A percentile compares a stretch with the other conserved stretches of the same genome.
These are phyloP conservation scores for Pituophis catenifer DNA, from an alignment of 2,113 vertebrate genomes.

Conservation along the genomic window DNA sequence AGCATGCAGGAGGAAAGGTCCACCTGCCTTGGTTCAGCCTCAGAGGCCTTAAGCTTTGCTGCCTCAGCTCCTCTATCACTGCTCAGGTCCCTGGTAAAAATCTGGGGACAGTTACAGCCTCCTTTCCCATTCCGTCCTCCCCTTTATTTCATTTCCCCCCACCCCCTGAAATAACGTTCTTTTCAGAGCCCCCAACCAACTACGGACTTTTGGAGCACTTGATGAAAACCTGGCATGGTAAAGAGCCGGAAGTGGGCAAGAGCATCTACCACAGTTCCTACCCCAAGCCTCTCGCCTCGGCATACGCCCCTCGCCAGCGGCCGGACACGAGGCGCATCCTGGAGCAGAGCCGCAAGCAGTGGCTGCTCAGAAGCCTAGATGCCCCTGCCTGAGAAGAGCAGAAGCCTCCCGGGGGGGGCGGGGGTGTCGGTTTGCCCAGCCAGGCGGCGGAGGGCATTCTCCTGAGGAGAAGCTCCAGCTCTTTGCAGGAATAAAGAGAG, in stretches of 20 bases:
- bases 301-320: slow-evolving; percentile 25
- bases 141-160: background rate
- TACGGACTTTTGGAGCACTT: slow-evolving; percentile 65
- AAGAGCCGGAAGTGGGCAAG: background rate
- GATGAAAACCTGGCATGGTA: slow-evolving; percentile 43
- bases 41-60: background rate
- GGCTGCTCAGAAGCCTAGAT: background rate
- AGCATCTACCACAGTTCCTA: slow-evolving; percentile 57
- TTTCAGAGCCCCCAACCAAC: slow-evolving; percentile 74
- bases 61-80: background rate
- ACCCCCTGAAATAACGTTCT: background rate
- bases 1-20: background rate
- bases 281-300: background rate
- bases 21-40: background rate
- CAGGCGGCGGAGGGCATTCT: no score
- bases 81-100: background rate
- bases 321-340: background rate
- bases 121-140: background rate
- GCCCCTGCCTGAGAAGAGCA: background rate
- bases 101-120: background rate
- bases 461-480: no score
- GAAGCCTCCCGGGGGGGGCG: background rate
- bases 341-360: background rate
- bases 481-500: background rate
- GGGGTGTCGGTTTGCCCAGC: no score